Conservation (phyloP, 2,113 vertebrate species). For the Entelurus aequoreus region DNA sequence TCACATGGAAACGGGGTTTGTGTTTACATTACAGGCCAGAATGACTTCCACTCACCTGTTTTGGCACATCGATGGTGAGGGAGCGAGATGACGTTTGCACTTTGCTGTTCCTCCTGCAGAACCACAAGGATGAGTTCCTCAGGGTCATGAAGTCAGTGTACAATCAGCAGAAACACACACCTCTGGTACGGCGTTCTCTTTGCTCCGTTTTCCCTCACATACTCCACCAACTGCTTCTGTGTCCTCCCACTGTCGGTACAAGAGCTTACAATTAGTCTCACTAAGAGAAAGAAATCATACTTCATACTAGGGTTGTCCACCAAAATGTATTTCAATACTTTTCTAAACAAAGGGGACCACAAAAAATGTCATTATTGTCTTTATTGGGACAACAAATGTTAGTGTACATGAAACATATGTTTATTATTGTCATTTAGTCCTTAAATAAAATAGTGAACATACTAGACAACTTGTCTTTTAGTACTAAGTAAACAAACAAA, state of each 20-base stretch:
- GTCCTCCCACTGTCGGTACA: constrained; percentile 82
- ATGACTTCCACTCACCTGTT: constrained; percentile 78
- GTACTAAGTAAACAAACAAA: no score
- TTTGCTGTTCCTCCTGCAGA: constrained; percentile 86
- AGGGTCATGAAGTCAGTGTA: neutral
- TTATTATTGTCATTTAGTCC: no score
- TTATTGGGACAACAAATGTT: no score
- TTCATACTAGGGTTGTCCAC: no score
- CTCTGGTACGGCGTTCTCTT: constrained; percentile 88
- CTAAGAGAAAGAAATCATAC: neutral
- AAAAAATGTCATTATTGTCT: no score
- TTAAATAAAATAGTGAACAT: no score
- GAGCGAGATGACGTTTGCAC: constrained; percentile 72
- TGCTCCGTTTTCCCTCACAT: constrained; percentile 80
- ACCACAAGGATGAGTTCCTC: constrained; percentile 50
- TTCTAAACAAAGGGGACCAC: no score
- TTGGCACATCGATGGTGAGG: constrained; percentile 73
- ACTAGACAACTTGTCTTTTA: no score
- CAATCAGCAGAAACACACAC: constrained; percentile 48
- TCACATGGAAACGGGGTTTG: no score
- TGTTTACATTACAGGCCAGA: neutral
- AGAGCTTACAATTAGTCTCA: constrained; percentile 14
- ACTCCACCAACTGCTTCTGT: constrained; percentile 93
- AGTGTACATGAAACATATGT: no score
- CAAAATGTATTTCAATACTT: no score